Evolutionary conservation across 2,113 vertebrate species (phyloP).

Genomic region (Urocitellus parryii): DNA sequence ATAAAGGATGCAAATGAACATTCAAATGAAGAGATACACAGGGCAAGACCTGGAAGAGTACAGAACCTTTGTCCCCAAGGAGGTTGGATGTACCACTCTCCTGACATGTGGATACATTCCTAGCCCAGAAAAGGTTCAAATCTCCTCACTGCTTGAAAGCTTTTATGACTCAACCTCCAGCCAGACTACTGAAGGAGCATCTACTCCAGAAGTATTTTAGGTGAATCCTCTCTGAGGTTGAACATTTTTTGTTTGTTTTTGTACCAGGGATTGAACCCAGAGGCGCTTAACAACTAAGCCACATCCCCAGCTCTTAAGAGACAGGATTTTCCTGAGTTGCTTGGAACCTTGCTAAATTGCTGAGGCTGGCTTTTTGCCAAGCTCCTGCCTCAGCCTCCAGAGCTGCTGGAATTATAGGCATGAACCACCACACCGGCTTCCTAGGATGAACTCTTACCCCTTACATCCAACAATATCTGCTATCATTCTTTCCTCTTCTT

Average conservation of each 20-base stretch:
- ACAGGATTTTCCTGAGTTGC: too few relatives aligned
- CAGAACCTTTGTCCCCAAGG: neutral
- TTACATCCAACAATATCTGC: neutral
- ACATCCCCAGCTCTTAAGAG: too few relatives aligned
- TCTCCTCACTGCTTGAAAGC: neutral
- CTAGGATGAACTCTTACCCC: too few relatives aligned
- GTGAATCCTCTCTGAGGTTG: neutral
- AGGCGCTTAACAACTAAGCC: too few relatives aligned
- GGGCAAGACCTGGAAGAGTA: neutral
- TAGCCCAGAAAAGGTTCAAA: neutral
- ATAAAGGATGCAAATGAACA: neutral
- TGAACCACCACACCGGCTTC: too few relatives aligned
- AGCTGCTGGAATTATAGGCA: too few relatives aligned
- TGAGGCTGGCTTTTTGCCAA: too few relatives aligned
- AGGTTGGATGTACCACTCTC: neutral
- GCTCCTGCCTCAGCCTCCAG: too few relatives aligned
- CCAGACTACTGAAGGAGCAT: neutral
- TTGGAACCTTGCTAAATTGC: too few relatives aligned
- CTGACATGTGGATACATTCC: neutral
- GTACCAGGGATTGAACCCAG: too few relatives aligned
- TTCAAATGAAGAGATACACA: neutral
- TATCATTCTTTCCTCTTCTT: neutral
- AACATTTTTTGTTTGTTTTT: too few relatives aligned
- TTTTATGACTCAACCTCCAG: slow-evolving; percentile 6
- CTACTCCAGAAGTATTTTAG: neutral